phyloP scores from a whole-genome alignment of 1,140 invertebrate genomes.

The Elymnias hypermnestra region DNA sequence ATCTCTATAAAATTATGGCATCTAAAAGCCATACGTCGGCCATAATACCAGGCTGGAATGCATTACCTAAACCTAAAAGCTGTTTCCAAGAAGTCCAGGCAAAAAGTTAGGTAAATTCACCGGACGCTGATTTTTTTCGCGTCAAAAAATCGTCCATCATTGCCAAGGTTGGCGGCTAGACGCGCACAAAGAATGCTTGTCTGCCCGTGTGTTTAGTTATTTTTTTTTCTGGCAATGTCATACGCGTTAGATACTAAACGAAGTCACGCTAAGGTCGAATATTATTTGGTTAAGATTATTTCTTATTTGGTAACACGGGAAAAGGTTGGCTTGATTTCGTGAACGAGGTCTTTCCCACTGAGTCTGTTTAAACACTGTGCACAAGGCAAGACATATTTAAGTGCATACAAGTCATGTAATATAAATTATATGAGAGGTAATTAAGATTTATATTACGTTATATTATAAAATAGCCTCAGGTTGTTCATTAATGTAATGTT shows the following conservation, averaged over 20 bases:
- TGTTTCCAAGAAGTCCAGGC: slow-evolving; percentile 55
- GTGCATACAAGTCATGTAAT: slow-evolving; percentile 1
- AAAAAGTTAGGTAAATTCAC: slow-evolving; percentile 72
- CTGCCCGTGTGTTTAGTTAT: slow-evolving; percentile 46
- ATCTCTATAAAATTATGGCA: slow-evolving; percentile 62
- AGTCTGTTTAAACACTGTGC: slow-evolving; percentile 1
- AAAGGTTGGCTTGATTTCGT: slow-evolving; percentile 34
- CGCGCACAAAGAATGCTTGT: slow-evolving; percentile 67
- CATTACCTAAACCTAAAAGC: slow-evolving; percentile 63
- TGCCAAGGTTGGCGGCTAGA: slow-evolving; percentile 59
- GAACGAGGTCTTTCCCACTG: slow-evolving; percentile 33
- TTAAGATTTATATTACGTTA: slow-evolving; percentile 5
- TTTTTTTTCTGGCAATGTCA: slow-evolving; percentile 67
- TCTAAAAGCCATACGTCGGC: slow-evolving; percentile 56
- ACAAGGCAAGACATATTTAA: slow-evolving; percentile 2
- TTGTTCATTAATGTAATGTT: slow-evolving; percentile 6
- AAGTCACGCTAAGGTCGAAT: slow-evolving; percentile 62
- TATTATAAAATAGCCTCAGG: slow-evolving; percentile 8
- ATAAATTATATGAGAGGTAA: slow-evolving; percentile 1
- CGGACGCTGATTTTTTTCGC: slow-evolving; percentile 52
- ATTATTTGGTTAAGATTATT: slow-evolving; percentile 51
- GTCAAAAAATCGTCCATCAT: slow-evolving; percentile 64
- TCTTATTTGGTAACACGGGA: slow-evolving; percentile 46
- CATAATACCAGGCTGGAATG: slow-evolving; percentile 59
- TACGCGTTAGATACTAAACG: slow-evolving; percentile 42